These are phyloP conservation scores for Myiozetetes cayanensis DNA, from an alignment of 2,113 vertebrate species.

Conservation along the genomic window DNA sequence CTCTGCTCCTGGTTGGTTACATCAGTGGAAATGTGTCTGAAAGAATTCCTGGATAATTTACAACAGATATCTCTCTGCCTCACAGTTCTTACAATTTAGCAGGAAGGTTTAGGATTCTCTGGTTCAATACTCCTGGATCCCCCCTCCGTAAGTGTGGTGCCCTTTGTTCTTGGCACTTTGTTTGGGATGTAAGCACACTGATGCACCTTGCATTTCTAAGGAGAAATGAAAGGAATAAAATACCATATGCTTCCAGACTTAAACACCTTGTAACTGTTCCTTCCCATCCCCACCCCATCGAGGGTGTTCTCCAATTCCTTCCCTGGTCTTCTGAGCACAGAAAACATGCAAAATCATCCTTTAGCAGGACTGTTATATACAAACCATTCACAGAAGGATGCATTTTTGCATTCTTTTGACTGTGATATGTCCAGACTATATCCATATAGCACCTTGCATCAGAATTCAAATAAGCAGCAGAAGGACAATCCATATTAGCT, in stretches of 20 bases:
- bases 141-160: fast-evolving
- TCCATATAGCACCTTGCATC: neutral
- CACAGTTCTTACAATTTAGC: neutral
- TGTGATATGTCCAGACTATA: neutral
- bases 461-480: neutral
- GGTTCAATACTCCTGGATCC: neutral
- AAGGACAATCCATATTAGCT: neutral
- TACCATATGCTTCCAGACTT: neutral
- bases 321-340: neutral
- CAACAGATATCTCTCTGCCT: neutral
- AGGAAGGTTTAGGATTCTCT: neutral
- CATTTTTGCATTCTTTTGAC: neutral
- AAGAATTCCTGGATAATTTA: neutral
- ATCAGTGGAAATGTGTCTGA: neutral
- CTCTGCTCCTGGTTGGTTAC: neutral
- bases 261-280: neutral
- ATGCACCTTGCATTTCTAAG: neutral
- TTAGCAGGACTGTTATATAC: neutral
- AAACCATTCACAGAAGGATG: neutral
- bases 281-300: neutral
- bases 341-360: neutral
- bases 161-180: neutral
- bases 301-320: neutral
- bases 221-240: neutral
- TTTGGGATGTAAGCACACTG: neutral